Evolutionary conservation across 2,888 invertebrate species (phyloP).

Genomic region (Watsonalla binaria): DNA sequence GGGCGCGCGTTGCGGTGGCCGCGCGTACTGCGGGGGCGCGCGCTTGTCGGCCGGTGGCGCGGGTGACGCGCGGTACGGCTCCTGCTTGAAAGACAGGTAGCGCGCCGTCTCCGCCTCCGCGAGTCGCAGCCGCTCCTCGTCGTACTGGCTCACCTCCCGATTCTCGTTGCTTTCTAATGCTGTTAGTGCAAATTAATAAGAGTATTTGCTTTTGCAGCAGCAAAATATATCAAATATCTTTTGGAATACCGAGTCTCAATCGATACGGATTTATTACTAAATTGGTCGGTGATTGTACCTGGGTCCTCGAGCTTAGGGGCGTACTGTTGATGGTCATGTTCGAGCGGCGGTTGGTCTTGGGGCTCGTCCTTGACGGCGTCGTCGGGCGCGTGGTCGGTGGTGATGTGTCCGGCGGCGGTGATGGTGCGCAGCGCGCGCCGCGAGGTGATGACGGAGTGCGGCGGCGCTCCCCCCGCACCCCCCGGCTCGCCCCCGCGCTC

Average conservation of each 20-base stretch:
- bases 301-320: conserved; percentile 40
- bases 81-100: conserved; percentile 63
- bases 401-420: conserved; percentile 80
- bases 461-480: conserved; percentile 31
- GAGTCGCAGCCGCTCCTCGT: conserved; percentile 55
- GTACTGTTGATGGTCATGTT: conserved; percentile 41
- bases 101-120: conserved; percentile 60
- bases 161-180: conserved; percentile 18
- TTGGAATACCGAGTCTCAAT: too few relatives aligned
- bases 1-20: conserved; percentile 32
- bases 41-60: conserved; percentile 33
- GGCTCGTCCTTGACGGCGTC: conserved; percentile 66
- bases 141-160: conserved; percentile 41
- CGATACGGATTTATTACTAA: too few relatives aligned
- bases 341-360: conserved; percentile 39
- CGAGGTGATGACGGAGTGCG: conserved; percentile 75
- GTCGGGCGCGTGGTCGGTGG: conserved; percentile 44
- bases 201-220: too few relatives aligned
- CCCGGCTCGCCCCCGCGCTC: conserved; percentile 35
- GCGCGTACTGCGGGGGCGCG: conserved; percentile 34
- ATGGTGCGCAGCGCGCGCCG: conserved; percentile 79
- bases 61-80: conserved; percentile 52
- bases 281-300: not conserved
- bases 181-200: not conserved
- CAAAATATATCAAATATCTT: too few relatives aligned